These are phyloP conservation scores for Ceryle rudis DNA, from an alignment of 2,797 vertebrate species.

Conservation along the genomic window DNA sequence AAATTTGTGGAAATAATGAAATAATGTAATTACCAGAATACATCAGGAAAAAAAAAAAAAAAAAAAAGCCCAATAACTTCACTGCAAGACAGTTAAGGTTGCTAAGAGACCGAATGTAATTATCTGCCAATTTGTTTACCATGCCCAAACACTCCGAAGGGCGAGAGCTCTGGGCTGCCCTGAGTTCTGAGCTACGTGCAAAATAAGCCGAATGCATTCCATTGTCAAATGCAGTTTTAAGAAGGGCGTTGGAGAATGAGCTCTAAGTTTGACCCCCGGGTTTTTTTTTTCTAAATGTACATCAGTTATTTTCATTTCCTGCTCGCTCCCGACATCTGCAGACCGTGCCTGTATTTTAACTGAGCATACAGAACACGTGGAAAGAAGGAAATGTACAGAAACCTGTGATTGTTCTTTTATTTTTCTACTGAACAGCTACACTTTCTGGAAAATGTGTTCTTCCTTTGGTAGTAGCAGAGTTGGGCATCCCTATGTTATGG, in stretches of 20 bases:
- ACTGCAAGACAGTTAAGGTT: slow-evolving; percentile 41
- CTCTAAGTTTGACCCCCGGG: neutral
- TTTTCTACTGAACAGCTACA: neutral
- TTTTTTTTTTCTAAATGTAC: neutral
- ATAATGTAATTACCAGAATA: neutral
- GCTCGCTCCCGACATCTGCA: neutral
- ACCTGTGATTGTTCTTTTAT: too few relatives aligned
- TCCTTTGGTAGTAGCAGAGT: neutral
- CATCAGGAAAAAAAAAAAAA: neutral
- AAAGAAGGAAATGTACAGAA: neutral
- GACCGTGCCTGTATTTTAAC: neutral
- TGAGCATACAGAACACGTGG: too few relatives aligned
- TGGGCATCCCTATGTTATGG: neutral
- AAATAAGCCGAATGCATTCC: neutral
- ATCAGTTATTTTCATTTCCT: neutral
- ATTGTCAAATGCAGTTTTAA: neutral
- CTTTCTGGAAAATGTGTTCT: neutral
- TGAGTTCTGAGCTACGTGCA: neutral
- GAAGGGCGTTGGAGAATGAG: neutral
- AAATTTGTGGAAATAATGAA: slow-evolving; percentile 39
- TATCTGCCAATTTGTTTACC: slow-evolving; percentile 61
- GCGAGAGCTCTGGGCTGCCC: neutral
- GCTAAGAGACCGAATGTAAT: slow-evolving; percentile 64
- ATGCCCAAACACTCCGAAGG: slow-evolving; percentile 34
- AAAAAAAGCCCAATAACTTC: neutral